These are phyloP conservation scores for Ascidia mentula DNA, from an alignment of 23 tunicate genomes.

Conservation along the genomic window DNA sequence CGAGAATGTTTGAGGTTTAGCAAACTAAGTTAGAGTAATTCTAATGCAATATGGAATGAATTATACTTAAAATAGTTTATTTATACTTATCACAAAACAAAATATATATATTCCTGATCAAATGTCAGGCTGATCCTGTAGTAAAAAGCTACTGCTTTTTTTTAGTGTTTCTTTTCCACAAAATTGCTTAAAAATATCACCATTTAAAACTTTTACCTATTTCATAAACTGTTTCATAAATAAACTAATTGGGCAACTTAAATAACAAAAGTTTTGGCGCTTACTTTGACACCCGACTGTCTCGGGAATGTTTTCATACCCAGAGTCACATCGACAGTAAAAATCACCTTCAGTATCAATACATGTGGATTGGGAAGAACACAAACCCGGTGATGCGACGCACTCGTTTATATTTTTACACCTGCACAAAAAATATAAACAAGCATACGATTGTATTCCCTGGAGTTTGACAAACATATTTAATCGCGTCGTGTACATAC, in stretches of 20 bases:
- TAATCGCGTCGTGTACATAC: not conserved
- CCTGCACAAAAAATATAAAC: not conserved
- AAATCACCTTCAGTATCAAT: conserved; percentile 60
- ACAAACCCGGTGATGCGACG: conserved; percentile 17
- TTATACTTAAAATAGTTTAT: not conserved
- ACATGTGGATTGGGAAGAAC: conserved; percentile 39
- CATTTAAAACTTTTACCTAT: no score
- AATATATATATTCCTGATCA: no score
- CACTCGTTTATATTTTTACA: conserved; percentile 81
- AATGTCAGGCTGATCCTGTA: no score
- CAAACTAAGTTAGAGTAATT: not conserved
- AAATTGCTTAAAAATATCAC: no score
- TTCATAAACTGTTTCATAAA: no score
- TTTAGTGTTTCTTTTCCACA: no score
- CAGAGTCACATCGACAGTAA: conserved; percentile 53
- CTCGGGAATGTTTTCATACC: conserved; percentile 38
- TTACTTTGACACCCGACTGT: conserved; percentile 61
- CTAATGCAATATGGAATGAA: not conserved
- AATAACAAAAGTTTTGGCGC: no score
- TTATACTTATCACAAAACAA: no score
- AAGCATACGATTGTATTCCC: not conserved
- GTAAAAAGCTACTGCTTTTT: no score
- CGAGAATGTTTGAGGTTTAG: no score
- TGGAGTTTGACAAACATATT: not conserved
- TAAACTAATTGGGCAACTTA: no score